Evolutionary conservation across 2,113 vertebrate species (phyloP).

Genomic region (Ibidorhyncha struthersii): DNA sequence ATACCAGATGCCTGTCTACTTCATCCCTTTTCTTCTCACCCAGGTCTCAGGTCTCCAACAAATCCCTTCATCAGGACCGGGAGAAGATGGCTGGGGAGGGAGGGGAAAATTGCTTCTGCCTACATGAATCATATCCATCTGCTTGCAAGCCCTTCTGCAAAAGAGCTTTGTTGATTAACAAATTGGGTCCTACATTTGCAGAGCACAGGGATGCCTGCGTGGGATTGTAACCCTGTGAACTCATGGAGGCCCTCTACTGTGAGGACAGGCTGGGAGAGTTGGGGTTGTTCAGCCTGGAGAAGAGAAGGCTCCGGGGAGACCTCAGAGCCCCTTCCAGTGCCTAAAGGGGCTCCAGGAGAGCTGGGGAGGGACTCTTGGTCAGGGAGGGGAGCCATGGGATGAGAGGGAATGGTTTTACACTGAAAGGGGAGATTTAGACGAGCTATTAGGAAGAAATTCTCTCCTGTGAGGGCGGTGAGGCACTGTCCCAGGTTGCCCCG

Average conservation of each 20-base stretch:
- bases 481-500: not conserved
- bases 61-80: not conserved
- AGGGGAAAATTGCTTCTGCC: not conserved
- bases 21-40: not conserved
- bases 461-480: not conserved
- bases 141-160: not conserved
- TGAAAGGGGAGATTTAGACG: not conserved
- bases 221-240: not conserved
- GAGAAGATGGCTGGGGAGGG: not conserved
- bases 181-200: accelerated
- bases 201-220: not conserved
- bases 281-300: not conserved
- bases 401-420: not conserved
- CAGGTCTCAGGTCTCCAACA: not conserved
- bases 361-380: not conserved
- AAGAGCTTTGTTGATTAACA: accelerated
- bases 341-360: not conserved
- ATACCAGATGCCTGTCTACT: not conserved
- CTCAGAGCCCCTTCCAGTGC: not conserved
- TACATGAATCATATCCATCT: not conserved
- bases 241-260: not conserved
- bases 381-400: not conserved
- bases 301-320: not conserved
- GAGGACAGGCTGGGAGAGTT: not conserved
- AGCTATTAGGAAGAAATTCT: not conserved